Evolutionary conservation across 2,797 vertebrate species (phyloP).

Genomic region (Notolabrus celidotus): DNA sequence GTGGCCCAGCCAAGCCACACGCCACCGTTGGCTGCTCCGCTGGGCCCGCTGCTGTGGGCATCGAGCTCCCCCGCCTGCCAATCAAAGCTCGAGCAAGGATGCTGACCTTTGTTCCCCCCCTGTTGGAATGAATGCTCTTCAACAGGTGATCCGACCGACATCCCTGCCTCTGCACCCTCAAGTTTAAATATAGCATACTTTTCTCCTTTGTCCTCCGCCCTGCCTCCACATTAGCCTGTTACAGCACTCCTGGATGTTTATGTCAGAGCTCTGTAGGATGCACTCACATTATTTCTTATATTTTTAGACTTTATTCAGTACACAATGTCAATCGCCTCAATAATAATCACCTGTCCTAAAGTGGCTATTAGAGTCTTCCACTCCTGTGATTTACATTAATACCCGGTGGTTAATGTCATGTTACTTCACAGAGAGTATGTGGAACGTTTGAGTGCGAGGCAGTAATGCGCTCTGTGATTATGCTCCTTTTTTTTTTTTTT

Average conservation of each 20-base stretch:
- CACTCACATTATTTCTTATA: constrained; percentile 43
- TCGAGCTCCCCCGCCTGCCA: constrained; percentile 73
- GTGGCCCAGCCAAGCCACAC: constrained; percentile 71
- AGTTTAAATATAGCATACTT: constrained; percentile 73
- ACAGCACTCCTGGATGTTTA: constrained; percentile 34
- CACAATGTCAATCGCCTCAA: constrained; percentile 54
- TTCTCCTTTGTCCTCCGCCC: neutral
- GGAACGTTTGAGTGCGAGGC: constrained; percentile 50
- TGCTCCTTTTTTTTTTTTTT: constrained; percentile 25
- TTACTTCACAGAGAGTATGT: constrained; percentile 54
- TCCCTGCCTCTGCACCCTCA: constrained; percentile 48
- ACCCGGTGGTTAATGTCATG: constrained; percentile 73
- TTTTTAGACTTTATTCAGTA: constrained; percentile 63
- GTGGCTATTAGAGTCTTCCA: constrained; percentile 67
- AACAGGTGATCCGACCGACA: constrained; percentile 76
- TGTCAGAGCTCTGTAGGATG: constrained; percentile 51
- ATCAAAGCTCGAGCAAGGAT: constrained; percentile 70
- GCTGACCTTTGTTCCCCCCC: constrained; percentile 76
- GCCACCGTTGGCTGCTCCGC: constrained; percentile 69
- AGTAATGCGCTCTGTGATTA: constrained; percentile 41
- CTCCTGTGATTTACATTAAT: constrained; percentile 73
- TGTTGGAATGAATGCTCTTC: constrained; percentile 70
- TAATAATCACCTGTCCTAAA: constrained; percentile 70
- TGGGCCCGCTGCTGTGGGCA: constrained; percentile 68
- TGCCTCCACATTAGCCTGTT: constrained; percentile 43